Base-by-base conservation (phyloP, 2,888 invertebrate genomes). In the Blomia tropicalis region DNA sequence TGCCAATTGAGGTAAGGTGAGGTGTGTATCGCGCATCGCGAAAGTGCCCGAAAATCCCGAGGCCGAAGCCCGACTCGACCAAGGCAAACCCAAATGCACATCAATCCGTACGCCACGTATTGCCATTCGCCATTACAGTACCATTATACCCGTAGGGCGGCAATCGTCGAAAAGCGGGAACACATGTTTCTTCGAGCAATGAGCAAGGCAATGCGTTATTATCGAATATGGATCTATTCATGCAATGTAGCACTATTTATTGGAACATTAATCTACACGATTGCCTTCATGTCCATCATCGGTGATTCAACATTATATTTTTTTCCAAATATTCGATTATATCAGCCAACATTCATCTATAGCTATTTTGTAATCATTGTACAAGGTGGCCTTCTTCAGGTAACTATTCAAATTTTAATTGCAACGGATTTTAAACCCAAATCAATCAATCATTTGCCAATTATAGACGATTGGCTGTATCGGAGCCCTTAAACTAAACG, bases 211-310 rank as follows among this genome's bases (percentile, higher is more conserved):
- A 74, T 74, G 74, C 70, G 72, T 69, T 74, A 74, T 71, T 74
- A 74, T 70, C 71, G 87, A 77, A 82, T 87, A 76, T 87, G 87
- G 87, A 87, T 88, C 75, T 87, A 87, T 80, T 84, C 86, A 75
- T 87, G 87, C 82, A 87, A 87, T 79, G 83, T 84, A 76, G 87
- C 85, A 71, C 80, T 88, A 75, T 79, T 87, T 75, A 81, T 85
- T 71, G 85, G 84, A 73, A 85, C 86, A 72, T 77, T 87, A 69
- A 84, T 84, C 65, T 85, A 87, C 74, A 81, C 83, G 71, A 82
- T 83, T 68, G 83, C 84, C 69, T 84, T 85, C 68, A 82, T 73
- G 44, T 73, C 73, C 68, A 71, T 75, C 66, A 70, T 75, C 36
- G 71, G 70, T 75, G 75, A 75, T 67, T 70, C 71, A 43, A 71